Evolutionary conservation across 1,140 invertebrate genomes (phyloP).

Genomic region (Drosophila aff.): DNA sequence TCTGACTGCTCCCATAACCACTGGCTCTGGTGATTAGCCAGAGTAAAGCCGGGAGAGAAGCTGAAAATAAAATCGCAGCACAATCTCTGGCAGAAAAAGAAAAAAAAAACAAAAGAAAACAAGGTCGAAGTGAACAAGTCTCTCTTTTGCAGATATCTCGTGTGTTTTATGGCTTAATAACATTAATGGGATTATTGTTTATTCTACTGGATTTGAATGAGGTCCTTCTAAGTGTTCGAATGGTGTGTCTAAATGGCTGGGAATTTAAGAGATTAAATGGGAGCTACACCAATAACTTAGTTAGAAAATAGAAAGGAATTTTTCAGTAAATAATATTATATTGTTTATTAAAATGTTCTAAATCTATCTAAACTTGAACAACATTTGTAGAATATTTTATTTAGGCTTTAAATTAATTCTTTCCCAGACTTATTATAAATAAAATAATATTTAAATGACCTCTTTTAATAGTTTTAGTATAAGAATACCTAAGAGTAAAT

Average conservation of each 20-base stretch:
- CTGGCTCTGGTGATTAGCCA: conserved; percentile 19
- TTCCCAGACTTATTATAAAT: too few relatives aligned
- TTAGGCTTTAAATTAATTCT: too few relatives aligned
- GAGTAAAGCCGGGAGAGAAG: not conserved
- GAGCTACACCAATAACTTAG: too few relatives aligned
- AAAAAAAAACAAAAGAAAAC: not conserved
- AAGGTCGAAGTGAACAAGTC: not conserved
- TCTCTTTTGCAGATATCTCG: conserved; percentile 1
- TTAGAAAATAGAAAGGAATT: too few relatives aligned
- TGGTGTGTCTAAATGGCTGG: conserved; percentile 4
- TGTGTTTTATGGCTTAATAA: conserved; percentile 17
- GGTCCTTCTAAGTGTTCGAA: conserved; percentile 1
- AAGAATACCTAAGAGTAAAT: conserved; percentile 6
- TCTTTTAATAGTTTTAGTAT: not conserved
- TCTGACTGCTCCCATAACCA: not conserved
- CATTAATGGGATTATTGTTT: conserved; percentile 19
- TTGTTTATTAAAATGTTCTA: too few relatives aligned
- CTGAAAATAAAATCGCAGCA: conserved; percentile 14
- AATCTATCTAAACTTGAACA: too few relatives aligned
- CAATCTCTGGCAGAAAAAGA: conserved; percentile 1
- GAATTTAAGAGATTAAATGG: not conserved
- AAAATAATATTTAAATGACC: too few relatives aligned
- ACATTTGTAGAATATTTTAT: too few relatives aligned
- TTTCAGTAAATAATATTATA: too few relatives aligned
- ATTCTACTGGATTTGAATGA: conserved; percentile 8